Conservation (phyloP, 2,113 vertebrate species). For the Haplochromis burtoni region DNA sequence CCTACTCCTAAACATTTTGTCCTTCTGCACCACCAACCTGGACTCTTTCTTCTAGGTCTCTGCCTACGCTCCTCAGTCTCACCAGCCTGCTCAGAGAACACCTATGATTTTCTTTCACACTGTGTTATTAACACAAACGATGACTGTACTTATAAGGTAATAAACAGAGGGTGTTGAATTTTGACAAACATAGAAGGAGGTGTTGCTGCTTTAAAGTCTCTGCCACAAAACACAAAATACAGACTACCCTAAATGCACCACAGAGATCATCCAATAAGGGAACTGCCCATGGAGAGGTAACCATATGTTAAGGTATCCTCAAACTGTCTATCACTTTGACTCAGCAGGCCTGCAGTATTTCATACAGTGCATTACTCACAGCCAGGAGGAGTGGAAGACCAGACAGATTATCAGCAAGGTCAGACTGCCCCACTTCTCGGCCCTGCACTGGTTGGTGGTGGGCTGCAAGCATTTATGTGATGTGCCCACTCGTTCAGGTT, state of each 20-base stretch:
- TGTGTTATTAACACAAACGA: constrained; percentile 26
- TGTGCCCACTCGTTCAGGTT: constrained; percentile 21
- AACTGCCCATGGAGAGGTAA: not conserved
- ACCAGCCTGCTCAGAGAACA: constrained; percentile 3
- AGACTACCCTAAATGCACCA: not conserved
- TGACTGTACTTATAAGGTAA: not conserved
- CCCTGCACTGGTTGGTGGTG: constrained; percentile 3
- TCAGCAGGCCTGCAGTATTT: constrained; percentile 2
- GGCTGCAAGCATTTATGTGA: not conserved
- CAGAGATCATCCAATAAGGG: constrained; percentile 1
- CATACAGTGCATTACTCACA: constrained; percentile 19
- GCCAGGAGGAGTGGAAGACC: constrained; percentile 10
- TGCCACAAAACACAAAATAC: not conserved
- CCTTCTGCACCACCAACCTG: not conserved
- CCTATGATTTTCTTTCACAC: constrained; percentile 25
- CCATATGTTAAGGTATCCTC: constrained; percentile 26
- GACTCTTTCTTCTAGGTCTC: not conserved
- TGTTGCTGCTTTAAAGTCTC: not conserved
- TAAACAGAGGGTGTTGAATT: not conserved
- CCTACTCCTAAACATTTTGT: not conserved
- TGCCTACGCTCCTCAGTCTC: constrained; percentile 12
- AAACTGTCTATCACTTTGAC: constrained; percentile 39
- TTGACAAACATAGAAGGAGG: not conserved
- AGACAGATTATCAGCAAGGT: constrained; percentile 63
- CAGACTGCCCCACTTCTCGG: constrained; percentile 51